phyloP scores from a whole-genome alignment of 2,797 vertebrate genomes.

The Melanogrammus aeglefinus region DNA sequence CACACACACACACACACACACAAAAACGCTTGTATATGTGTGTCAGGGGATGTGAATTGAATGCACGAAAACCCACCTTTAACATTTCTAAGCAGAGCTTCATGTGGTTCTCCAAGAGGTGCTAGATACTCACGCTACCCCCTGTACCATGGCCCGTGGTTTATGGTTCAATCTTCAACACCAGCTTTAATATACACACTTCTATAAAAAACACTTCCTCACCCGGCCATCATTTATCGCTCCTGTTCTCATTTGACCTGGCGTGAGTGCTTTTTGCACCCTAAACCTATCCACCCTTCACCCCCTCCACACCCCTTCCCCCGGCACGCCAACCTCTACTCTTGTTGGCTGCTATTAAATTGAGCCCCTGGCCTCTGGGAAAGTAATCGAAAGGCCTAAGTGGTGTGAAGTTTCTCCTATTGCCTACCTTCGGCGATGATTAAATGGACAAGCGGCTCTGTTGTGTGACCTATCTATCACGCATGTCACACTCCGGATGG shows the following conservation, averaged over 20 bases:
- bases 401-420: constrained; percentile 34
- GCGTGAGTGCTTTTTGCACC: background rate
- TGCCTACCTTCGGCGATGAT: constrained; percentile 43
- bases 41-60: background rate
- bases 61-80: background rate
- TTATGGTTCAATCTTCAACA: background rate
- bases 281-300: background rate
- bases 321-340: background rate
- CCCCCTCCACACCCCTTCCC: background rate
- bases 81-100: background rate
- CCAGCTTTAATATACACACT: background rate
- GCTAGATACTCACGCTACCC: background rate
- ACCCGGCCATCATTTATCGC: background rate
- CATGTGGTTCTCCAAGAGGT: background rate
- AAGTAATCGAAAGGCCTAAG: constrained; percentile 36
- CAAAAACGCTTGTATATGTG: background rate
- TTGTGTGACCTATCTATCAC: constrained; percentile 37
- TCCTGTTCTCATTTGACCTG: background rate
- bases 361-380: constrained; percentile 18
- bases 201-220: background rate
- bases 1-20: background rate
- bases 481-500: constrained; percentile 16
- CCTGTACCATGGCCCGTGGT: background rate
- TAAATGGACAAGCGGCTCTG: constrained; percentile 39
- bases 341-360: constrained; percentile 10